Base-by-base conservation (phyloP, 2,113 vertebrate species). In the Aegotheles bennettii region DNA sequence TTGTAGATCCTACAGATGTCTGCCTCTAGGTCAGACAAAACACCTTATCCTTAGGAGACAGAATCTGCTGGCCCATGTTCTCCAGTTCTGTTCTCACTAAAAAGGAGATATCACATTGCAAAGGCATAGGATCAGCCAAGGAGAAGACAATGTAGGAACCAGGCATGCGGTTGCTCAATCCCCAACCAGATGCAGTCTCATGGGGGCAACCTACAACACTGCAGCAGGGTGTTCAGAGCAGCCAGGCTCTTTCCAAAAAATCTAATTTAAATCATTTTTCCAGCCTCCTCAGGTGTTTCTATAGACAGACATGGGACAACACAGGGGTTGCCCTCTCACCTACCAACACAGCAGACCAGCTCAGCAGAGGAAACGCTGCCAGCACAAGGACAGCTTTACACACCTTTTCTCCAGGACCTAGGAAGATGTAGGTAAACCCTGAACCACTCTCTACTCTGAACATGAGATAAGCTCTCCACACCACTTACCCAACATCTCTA, bases 361-460 rank as follows among this genome's bases (percentile, higher is more conserved):
- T 74, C 26, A 57, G 45, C 8, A 5, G 47, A 65, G 48, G 31
- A 77, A 77, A 85, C 0, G 1, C 25, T 57, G 31, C 23, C 0
- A 0, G 36, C 2, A 0, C 8, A 48, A 63, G 40, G 28, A 57
- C 19, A 61, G 28, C 38, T 75, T 69, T 28, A 65, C 5, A 42
- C 4, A 19, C 20, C 10, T 8, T 23, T 68, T 74, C 35, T 70
- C 20, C 61, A 64, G 14, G 21, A 38, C 6, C 18, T 45, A 65
- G 57, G 51, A 79, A 83, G 48, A 26, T 26, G 40, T 16, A 42
- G 26, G 3, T 42, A n/a, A 84, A 67, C 56, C 6, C 2, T 29
- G 20, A 51, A 21, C 47, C 77, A 23, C 19, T 73, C 50, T 31
- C 57, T 35, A 65, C 53, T 25, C n/a, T 7, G 8, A 68, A 77